A percentile compares a stretch with the other conserved stretches of the same genome.
Evolutionary conservation across 2,113 vertebrate genomes (phyloP).

Genomic region (Chelonoidis abingdonii): DNA sequence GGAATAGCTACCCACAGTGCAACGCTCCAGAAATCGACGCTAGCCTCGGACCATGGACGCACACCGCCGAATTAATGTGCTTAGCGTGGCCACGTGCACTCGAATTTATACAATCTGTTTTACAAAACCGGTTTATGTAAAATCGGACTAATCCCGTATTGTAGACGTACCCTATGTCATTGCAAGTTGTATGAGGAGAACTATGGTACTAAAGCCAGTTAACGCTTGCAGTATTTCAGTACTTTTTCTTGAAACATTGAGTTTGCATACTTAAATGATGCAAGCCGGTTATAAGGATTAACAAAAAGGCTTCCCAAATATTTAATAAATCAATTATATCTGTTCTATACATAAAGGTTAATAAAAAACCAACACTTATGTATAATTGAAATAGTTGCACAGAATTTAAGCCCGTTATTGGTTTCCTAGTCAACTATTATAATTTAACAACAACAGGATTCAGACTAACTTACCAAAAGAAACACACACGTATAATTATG

Average conservation of each 20-base stretch:
- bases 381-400: constrained; percentile 33
- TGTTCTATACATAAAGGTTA: constrained; percentile 42
- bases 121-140: too few relatives aligned
- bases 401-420: constrained; percentile 46
- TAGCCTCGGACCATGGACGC: too few relatives aligned
- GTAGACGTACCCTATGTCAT: background rate
- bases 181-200: background rate
- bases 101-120: too few relatives aligned
- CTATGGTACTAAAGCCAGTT: background rate
- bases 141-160: too few relatives aligned
- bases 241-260: background rate
- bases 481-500: constrained; percentile 1
- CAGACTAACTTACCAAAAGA: constrained; percentile 30
- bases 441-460: constrained; percentile 51
- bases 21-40: too few relatives aligned
- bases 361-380: constrained; percentile 33
- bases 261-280: constrained; percentile 12
- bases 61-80: too few relatives aligned
- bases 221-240: background rate
- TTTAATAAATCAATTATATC: constrained; percentile 18
- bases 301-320: constrained; percentile 18
- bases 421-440: constrained; percentile 28
- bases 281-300: background rate
- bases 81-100: too few relatives aligned
- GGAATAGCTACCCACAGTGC: too few relatives aligned